Base-by-base conservation (phyloP, 2,888 invertebrate genomes). In the Caenorhabditis uteleia region DNA sequence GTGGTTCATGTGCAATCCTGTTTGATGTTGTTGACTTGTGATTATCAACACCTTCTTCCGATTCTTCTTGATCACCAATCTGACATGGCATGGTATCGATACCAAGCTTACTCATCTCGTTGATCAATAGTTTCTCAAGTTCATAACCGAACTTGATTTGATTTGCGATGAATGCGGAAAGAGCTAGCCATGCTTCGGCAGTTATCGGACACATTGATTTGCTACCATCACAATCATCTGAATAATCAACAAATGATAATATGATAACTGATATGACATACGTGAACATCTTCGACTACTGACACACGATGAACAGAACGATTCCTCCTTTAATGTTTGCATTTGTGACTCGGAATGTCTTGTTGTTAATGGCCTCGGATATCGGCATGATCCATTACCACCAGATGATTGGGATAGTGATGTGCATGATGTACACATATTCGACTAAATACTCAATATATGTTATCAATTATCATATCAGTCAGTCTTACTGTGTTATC, bases 61-160 rank as follows among this genome's bases (percentile, higher is more conserved):
- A 26, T 29, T 61, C 61, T 5, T n/a, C 20, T 4, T 38, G 21
- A 5, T 49, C 64, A 20, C 44, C 51, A 3, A 54, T 23, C 49
- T 80, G 61, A 70, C 62, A 65, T 2, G 65, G 58, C 40, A 70
- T 31, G 12, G 65, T 59, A 3, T 68, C 71, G n/a, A 72, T 68
- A 8, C 72, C 72, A n/a, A 72, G 54, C 34, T 72, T 72, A 34
- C 48, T 60, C 68, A 72, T 72, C 42, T 72, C 72, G 16, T 53
- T 49, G 10, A 66, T 66, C 16, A 72, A 34, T 38, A 72, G 38
- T 45, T 68, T 66, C 27, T 72, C 72, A 8, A 72, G 49, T 46
- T 72, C 72, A 34, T 72, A 72, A 3, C 72, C 72, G 26, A 69
- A 64, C 44, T 72, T 72, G 21, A 72, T 72, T 47, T 72, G 72